Conservation (phyloP, 1,140 invertebrate species). For the Aricia agestis region DNA sequence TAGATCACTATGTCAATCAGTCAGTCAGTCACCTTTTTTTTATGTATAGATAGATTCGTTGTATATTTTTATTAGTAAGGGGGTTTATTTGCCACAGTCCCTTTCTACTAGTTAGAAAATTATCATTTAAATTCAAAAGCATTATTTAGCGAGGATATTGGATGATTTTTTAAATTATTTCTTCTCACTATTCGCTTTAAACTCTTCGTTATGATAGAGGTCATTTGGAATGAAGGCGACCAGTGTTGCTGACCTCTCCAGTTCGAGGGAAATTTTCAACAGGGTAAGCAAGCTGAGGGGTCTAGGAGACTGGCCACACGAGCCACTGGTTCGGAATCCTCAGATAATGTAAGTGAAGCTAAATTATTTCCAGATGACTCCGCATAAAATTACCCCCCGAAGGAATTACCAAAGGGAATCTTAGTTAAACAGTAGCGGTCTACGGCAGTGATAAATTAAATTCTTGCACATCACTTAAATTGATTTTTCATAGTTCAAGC, state of each 20-base stretch:
- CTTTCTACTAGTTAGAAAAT: too few species aligned
- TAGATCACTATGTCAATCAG: too few species aligned
- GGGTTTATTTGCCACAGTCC: too few species aligned
- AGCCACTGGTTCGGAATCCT: conserved; percentile 51
- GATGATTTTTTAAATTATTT: neutral
- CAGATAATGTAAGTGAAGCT: conserved; percentile 55
- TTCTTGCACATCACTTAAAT: too few species aligned
- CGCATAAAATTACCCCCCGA: conserved; percentile 32
- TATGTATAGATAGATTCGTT: too few species aligned
- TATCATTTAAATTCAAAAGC: too few species aligned
- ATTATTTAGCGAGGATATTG: too few species aligned
- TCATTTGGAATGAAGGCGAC: conserved; percentile 3
- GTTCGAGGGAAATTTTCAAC: neutral
- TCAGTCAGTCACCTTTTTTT: too few species aligned
- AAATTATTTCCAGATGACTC: conserved; percentile 38
- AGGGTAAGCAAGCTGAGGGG: neutral
- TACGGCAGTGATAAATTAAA: neutral
- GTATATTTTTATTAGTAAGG: too few species aligned
- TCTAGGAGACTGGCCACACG: conserved; percentile 34
- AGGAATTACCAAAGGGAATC: conserved; percentile 1
- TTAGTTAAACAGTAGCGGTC: too few species aligned
- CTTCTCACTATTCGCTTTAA: neutral
- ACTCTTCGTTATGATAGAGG: conserved; percentile 10
- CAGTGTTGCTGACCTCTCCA: neutral
- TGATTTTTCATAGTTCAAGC: too few species aligned